Percentiles rank a stretch among this genome's conserved stretches.
These are phyloP conservation scores for Meloe dianella DNA, from an alignment of 2,888 invertebrate genomes.

Conservation along the genomic window DNA sequence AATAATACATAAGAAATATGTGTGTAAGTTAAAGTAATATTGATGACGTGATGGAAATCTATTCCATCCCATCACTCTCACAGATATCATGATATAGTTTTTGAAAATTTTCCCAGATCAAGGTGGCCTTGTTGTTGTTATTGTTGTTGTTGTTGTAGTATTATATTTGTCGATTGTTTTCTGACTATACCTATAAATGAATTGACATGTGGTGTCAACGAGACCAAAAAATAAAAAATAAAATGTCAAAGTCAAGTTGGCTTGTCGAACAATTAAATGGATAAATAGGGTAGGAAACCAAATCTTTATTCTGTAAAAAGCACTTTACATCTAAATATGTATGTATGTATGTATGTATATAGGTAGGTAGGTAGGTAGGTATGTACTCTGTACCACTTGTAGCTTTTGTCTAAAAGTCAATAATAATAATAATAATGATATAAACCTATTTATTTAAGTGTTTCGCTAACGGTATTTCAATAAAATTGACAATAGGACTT, in stretches of 20 bases:
- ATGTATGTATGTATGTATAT: too few relatives aligned
- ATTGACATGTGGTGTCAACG: not conserved
- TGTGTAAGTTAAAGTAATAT: not conserved
- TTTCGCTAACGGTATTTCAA: too few relatives aligned
- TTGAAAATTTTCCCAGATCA: constrained; percentile 2
- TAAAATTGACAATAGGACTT: too few relatives aligned
- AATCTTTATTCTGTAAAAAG: constrained; percentile 28
- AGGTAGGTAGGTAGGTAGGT: too few relatives aligned
- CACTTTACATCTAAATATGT: too few relatives aligned
- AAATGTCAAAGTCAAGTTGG: constrained; percentile 24
- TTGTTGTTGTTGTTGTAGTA: too few relatives aligned
- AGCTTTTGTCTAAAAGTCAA: constrained; percentile 13
- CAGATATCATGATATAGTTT: not conserved
- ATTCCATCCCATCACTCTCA: not conserved
- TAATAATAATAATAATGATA: not conserved
- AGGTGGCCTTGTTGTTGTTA: constrained; percentile 4
- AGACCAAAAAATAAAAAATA: constrained; percentile 12
- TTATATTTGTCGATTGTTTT: constrained; percentile 4
- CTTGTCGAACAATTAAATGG: constrained; percentile 45
- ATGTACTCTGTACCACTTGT: constrained; percentile 33
- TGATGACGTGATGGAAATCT: not conserved
- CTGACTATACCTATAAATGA: not conserved
- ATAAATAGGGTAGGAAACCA: constrained; percentile 23
- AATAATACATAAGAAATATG: not conserved
- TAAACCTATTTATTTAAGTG: too few relatives aligned